Percentiles rank a stretch among this genome's conserved stretches.
Conservation (phyloP, 2,113 vertebrate genomes). For the Menura novaehollandiae region DNA sequence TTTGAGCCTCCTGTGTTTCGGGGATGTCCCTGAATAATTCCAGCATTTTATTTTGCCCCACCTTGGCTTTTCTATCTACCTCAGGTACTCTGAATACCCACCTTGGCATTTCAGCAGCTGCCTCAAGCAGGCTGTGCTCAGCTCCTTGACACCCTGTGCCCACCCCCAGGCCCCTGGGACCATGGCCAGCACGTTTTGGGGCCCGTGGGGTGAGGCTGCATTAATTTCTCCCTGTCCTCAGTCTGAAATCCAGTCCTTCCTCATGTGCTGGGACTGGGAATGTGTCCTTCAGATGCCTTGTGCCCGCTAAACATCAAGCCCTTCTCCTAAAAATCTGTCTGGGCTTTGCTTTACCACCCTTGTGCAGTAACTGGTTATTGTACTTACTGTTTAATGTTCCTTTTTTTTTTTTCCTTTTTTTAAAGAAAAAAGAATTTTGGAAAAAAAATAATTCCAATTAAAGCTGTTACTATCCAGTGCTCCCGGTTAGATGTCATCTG, state of each 20-base stretch:
- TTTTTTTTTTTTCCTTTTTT: not conserved
- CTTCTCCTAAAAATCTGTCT: not conserved
- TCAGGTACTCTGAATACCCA: not conserved
- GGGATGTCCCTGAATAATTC: not conserved
- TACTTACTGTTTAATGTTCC: not conserved
- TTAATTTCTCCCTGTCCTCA: not conserved
- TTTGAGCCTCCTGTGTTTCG: not conserved
- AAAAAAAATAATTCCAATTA: not conserved
- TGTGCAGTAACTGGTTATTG: not conserved
- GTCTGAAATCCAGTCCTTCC: not conserved
- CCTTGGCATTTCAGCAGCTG: not conserved
- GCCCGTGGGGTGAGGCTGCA: fast-evolving
- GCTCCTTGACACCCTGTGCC: fast-evolving
- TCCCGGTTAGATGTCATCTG: not conserved
- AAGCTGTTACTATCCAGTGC: slow-evolving; percentile 14
- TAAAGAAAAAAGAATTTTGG: not conserved
- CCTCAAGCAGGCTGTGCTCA: not conserved
- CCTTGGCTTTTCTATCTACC: not conserved
- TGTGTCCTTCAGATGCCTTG: not conserved
- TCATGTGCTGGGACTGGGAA: fast-evolving
- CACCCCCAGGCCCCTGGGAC: not conserved
- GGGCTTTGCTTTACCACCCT: not conserved
- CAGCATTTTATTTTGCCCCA: not conserved
- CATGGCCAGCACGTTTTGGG: fast-evolving
- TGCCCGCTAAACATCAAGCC: fast-evolving